Conservation (phyloP, 2,888 invertebrate genomes). For the Ellobium chinense region DNA sequence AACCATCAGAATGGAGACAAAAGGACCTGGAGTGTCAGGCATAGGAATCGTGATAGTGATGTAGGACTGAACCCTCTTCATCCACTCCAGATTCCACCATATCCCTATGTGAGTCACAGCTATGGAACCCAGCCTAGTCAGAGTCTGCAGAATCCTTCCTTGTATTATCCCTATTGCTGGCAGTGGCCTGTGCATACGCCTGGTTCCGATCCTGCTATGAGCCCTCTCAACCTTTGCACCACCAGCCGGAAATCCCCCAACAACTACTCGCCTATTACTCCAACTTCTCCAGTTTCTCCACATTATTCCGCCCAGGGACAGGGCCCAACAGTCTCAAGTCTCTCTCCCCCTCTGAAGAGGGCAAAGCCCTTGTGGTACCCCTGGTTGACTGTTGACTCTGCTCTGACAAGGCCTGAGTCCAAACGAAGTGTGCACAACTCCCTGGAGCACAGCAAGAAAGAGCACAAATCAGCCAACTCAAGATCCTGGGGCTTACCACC, state of each 20-base stretch:
- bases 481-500: too few relatives aligned
- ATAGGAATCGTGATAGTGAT: too few relatives aligned
- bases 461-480: neutral
- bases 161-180: constrained; percentile 30
- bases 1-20: neutral
- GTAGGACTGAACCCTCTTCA: constrained; percentile 10
- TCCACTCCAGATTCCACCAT: constrained; percentile 34
- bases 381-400: constrained; percentile 39
- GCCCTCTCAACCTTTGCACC: constrained; percentile 41
- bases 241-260: constrained; percentile 18
- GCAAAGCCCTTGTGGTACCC: constrained; percentile 45
- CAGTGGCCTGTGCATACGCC: constrained; percentile 31
- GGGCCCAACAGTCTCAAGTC: neutral
- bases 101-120: neutral
- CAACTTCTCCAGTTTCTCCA: constrained; percentile 42
- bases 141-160: neutral
- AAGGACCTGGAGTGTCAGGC: neutral
- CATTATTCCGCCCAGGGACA: neutral
- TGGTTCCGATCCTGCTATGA: constrained; percentile 6
- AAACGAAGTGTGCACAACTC: neutral
- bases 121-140: neutral
- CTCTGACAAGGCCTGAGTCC: neutral
- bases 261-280: constrained; percentile 36
- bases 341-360: constrained; percentile 33
- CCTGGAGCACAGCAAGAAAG: neutral